These are phyloP conservation scores for Plebejus argus DNA, from an alignment of 2,888 invertebrate species.

Conservation along the genomic window DNA sequence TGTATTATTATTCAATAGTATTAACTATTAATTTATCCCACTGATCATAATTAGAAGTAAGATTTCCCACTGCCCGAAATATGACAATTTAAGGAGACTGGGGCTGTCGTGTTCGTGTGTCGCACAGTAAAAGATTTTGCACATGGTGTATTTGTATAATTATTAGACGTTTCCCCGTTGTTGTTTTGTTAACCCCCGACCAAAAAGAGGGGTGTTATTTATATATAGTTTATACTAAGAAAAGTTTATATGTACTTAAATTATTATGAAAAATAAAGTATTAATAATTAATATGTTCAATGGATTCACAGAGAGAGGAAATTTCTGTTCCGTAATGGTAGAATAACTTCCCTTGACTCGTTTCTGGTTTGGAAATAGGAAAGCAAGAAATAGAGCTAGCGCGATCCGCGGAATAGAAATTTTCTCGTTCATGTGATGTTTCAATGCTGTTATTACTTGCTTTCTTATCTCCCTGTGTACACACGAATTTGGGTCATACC, in stretches of 20 bases:
- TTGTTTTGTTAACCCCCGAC: conserved; percentile 58
- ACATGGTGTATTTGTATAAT: conserved; percentile 36
- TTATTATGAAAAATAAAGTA: conserved; percentile 45
- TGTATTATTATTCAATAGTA: conserved; percentile 32
- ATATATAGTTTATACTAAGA: conserved; percentile 35
- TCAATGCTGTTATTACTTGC: conserved; percentile 71
- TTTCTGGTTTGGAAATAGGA: conserved; percentile 55
- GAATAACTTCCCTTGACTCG: conserved; percentile 58
- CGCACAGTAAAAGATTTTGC: conserved; percentile 46
- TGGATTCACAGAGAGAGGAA: conserved; percentile 69
- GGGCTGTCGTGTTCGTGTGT: conserved; percentile 36
- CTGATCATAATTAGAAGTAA: conserved; percentile 32
- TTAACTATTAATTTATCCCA: conserved; percentile 30
- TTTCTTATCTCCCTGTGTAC: conserved; percentile 73
- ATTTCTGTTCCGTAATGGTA: conserved; percentile 77
- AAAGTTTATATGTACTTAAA: conserved; percentile 41
- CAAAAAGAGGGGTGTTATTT: too few relatives aligned
- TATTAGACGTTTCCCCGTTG: conserved; percentile 57
- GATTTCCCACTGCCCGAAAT: conserved; percentile 45
- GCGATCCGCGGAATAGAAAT: conserved; percentile 74
- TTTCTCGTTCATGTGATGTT: conserved; percentile 74
- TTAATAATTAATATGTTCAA: conserved; percentile 37
- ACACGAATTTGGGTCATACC: conserved; percentile 61
- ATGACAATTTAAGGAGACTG: conserved; percentile 43
- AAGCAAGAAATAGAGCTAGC: conserved; percentile 68